Evolutionary conservation across 2,888 invertebrate species (phyloP).

Genomic region (Lasioglossum vierecki): DNA sequence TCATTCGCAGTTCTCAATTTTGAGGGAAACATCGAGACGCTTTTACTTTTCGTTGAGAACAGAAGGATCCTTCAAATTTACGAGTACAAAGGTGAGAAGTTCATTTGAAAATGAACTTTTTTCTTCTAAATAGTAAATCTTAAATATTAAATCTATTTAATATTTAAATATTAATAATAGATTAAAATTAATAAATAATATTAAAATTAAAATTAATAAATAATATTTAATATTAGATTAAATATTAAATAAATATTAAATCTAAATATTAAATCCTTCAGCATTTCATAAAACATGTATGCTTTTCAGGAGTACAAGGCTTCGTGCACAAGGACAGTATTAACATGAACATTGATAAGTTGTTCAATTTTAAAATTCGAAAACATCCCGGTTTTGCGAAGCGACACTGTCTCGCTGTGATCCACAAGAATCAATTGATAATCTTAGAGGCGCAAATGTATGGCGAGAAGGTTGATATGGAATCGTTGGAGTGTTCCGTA

Average conservation of each 20-base stretch:
- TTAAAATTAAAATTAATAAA: no score
- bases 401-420: constrained; percentile 77
- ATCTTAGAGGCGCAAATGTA: constrained; percentile 84
- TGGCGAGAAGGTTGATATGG: constrained; percentile 81
- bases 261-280: constrained; percentile 4
- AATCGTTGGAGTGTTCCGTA: constrained; percentile 57
- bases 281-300: neutral
- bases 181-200: no score
- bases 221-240: no score
- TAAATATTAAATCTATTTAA: neutral
- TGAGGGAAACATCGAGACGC: constrained; percentile 71
- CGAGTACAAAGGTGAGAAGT: constrained; percentile 84
- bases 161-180: no score
- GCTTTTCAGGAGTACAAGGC: constrained; percentile 82
- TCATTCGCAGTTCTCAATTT: constrained; percentile 81
- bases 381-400: constrained; percentile 70
- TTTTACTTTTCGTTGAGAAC: constrained; percentile 76
- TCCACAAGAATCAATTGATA: constrained; percentile 80
- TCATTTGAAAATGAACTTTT: neutral
- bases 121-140: neutral
- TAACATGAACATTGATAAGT: constrained; percentile 78
- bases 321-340: constrained; percentile 82
- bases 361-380: constrained; percentile 80
- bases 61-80: constrained; percentile 82
- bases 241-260: neutral